Percentiles rank a stretch among this genome's conserved stretches.
phyloP scores from a whole-genome alignment of 1,140 invertebrate species.

The Cotesia typhae region DNA sequence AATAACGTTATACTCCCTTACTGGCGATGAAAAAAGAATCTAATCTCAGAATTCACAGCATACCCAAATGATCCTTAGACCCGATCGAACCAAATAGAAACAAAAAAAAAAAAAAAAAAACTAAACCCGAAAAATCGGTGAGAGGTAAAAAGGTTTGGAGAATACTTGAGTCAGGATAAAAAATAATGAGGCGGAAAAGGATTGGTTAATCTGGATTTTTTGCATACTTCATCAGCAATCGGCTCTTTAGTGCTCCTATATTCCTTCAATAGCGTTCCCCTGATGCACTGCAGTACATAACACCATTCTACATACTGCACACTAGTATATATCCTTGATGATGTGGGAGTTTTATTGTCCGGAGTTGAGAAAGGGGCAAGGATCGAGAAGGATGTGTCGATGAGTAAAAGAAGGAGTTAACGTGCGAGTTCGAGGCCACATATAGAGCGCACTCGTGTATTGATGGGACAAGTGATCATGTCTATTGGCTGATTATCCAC shows the following conservation, averaged over 20 bases:
- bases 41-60: constrained; percentile 19
- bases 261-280: background rate
- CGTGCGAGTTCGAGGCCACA: constrained; percentile 22
- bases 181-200: constrained; percentile 34
- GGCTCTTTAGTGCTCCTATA: constrained; percentile 18
- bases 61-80: no score
- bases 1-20: background rate
- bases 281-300: no score
- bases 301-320: background rate
- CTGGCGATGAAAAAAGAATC: constrained; percentile 7
- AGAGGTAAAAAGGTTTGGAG: no score
- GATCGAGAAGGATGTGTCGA: constrained; percentile 11
- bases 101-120: no score
- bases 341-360: constrained; percentile 4
- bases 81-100: no score
- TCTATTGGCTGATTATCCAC: constrained; percentile 59
- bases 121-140: no score
- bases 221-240: constrained; percentile 33
- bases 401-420: constrained; percentile 45
- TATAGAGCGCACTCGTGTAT: background rate
- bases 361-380: constrained; percentile 8
- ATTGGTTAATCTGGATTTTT: constrained; percentile 35
- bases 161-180: constrained; percentile 3
- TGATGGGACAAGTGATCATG: constrained; percentile 43
- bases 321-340: background rate